phyloP scores from a whole-genome alignment of 2,797 vertebrate genomes.

The Alca torda region DNA sequence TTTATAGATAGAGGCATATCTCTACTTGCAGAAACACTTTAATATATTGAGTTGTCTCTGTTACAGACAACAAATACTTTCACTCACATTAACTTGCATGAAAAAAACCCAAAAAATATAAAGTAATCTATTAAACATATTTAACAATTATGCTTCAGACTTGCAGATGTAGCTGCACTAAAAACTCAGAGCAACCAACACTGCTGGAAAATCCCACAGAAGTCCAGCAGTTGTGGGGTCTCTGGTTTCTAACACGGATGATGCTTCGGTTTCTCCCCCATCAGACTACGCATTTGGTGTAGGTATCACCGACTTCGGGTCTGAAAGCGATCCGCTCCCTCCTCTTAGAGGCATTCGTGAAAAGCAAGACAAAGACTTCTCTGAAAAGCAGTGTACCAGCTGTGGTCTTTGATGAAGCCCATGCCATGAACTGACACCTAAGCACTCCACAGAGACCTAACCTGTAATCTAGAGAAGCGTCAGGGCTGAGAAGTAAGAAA shows the following conservation, averaged over 20 bases:
- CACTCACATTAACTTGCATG: no score
- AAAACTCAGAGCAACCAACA: accelerated
- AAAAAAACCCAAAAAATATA: background rate
- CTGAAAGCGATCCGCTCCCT: background rate
- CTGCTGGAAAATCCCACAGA: background rate
- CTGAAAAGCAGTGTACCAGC: accelerated
- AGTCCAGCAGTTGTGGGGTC: accelerated
- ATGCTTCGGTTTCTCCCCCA: accelerated
- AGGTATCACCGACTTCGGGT: no score
- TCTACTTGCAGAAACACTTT: background rate
- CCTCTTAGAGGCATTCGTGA: accelerated
- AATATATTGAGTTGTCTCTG: background rate
- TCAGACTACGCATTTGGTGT: accelerated
- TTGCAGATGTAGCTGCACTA: background rate
- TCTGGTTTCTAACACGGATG: accelerated
- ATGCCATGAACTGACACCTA: accelerated
- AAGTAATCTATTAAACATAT: background rate
- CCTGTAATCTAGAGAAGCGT: background rate
- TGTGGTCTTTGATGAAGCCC: background rate
- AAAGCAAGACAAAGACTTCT: background rate
- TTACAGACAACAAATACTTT: background rate
- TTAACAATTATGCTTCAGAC: accelerated
- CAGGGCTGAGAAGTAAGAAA: background rate
- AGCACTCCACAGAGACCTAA: background rate
- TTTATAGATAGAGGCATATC: background rate